Evolutionary conservation across 2,797 vertebrate species (phyloP), one percentile per base, ranked within the genome.

Genomic region (Smutsia gigantea): DNA sequence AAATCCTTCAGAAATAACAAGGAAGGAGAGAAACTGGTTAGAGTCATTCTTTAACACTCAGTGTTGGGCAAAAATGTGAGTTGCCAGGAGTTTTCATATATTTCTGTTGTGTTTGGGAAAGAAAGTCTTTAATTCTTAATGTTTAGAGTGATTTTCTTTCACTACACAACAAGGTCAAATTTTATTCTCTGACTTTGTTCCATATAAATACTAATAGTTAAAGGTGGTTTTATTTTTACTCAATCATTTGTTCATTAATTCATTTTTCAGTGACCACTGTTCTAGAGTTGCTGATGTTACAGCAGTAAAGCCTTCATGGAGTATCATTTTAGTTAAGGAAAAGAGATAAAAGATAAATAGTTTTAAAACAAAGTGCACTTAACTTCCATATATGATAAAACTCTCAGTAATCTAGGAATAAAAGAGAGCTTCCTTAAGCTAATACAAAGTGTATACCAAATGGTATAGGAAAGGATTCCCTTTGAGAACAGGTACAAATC

Each of bases 191-290:
- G 77, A 72, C 29, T 29, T 90, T 90, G 21, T 21, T 77, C 21
- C 2, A 96, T 77, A 86, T 11, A 95, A 34, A 46, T 13, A 79
- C 0, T 15, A 90, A 42, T 49, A 59, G 34, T 4, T 18, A 75
- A 53, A 96, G 89, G n/a, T 55, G 3, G 90, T 77, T 97, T 97
- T 25, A 93, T 1, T 68, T 68, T 78, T 11, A n/a, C 2, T 57
- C 13, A 82, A 4, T 68, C 34, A 72, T 53, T 53, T 79, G 12
- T 90, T 92, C 51, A 74, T 79, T 29, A 61, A 31, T 78, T 42
- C 49, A 66, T 51, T 93, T 75, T 69, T 51, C 68, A 85, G 2
- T 21, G 85, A 51, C 5, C 12, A 63, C 4, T 27, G 3, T 77
- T 61, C 13, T 86, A 39, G n/a, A n/a, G 57, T 53, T 79, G 49